These are phyloP conservation scores for Bemisia tabaci DNA, from an alignment of 1,140 invertebrate genomes.

Conservation along the genomic window DNA sequence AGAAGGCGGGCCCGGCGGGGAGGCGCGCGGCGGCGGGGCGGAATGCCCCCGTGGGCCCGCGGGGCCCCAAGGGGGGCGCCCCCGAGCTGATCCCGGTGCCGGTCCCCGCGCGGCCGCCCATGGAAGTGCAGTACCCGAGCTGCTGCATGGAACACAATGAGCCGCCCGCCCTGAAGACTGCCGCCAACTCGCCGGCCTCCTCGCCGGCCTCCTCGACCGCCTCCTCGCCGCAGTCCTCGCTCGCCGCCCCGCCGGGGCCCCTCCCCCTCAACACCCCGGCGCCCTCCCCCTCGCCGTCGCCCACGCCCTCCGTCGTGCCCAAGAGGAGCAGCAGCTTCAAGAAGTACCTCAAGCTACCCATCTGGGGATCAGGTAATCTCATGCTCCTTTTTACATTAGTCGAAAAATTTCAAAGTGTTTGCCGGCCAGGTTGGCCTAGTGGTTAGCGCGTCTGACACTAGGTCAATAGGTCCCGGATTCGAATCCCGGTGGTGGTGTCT, in stretches of 20 bases:
- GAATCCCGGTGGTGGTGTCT: too few relatives aligned
- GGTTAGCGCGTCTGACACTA: too few relatives aligned
- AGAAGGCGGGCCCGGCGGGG: too few relatives aligned
- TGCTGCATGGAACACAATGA: conserved; percentile 27
- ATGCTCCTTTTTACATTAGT: too few relatives aligned
- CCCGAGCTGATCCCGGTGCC: too few relatives aligned
- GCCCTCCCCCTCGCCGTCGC: conserved; percentile 19
- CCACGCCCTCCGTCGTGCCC: conserved; percentile 19
- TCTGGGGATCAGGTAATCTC: conserved; percentile 36
- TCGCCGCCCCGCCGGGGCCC: not conserved
- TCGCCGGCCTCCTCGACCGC: not conserved
- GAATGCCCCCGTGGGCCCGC: too few relatives aligned
- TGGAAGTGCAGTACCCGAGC: conserved; percentile 5
- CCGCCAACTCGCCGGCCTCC: conserved; percentile 3
- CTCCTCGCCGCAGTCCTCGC: not conserved
- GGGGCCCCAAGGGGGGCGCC: too few relatives aligned
- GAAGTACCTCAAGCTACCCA: conserved; percentile 41
- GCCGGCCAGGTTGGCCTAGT: too few relatives aligned
- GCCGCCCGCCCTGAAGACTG: not conserved
- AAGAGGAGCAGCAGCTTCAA: conserved; percentile 43
- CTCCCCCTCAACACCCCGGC: too few relatives aligned
- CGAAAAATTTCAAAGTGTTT: too few relatives aligned
- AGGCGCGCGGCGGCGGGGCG: too few relatives aligned
- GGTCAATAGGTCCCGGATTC: too few relatives aligned
- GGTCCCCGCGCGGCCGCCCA: not conserved